phyloP scores from a whole-genome alignment of 2,797 vertebrate genomes.

The Syndactyla subalaris region DNA sequence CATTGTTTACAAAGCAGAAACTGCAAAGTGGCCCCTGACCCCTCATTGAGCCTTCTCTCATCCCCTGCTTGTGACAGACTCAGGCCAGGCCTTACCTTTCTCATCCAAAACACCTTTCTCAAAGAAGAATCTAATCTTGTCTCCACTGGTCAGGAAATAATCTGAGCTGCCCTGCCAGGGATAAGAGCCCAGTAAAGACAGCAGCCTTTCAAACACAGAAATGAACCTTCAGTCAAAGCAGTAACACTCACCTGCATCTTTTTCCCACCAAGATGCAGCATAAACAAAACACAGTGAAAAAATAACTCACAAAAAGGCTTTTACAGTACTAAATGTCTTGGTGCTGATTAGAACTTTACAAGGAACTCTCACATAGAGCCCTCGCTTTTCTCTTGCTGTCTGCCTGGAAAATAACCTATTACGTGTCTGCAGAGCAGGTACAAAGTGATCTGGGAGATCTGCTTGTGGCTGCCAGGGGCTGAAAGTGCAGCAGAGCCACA shows the following conservation, averaged over 20 bases:
- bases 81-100: constrained; percentile 80
- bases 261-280: background rate
- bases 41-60: background rate
- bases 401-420: background rate
- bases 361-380: background rate
- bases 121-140: constrained; percentile 97
- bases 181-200: background rate
- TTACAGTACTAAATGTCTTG: background rate
- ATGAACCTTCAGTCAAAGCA: fast-evolving
- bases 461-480: background rate
- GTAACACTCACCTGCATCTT: constrained; percentile 66
- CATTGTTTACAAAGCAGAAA: background rate
- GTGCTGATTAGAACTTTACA: background rate
- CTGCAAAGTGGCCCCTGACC: background rate
- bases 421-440: background rate
- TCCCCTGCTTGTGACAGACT: background rate
- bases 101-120: constrained; percentile 92
- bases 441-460: background rate
- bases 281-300: background rate
- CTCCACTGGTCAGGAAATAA: constrained; percentile 95
- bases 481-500: background rate
- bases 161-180: constrained; percentile 86
- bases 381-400: background rate
- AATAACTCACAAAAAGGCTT: background rate
- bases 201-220: background rate